Percentiles rank a stretch among this genome's conserved stretches.
Conservation (phyloP, 1,140 invertebrate species). For the Pseudomyrmex gracilis region DNA sequence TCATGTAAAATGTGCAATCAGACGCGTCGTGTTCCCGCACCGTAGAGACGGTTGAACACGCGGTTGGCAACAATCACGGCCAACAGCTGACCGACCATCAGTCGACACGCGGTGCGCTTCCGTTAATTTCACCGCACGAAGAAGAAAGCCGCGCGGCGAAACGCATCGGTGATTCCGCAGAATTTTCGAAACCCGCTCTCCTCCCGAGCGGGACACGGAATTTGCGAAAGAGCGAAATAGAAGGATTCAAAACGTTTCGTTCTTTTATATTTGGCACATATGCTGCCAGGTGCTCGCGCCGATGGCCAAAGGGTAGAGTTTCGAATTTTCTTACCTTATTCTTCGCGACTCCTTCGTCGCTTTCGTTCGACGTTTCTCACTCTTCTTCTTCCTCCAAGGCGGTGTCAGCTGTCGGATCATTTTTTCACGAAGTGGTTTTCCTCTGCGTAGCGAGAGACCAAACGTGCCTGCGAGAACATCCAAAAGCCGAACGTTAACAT, state of each 20-base stretch:
- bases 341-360: constrained; percentile 46
- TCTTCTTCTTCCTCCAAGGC: neutral
- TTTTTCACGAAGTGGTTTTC: constrained; percentile 26
- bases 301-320: constrained; percentile 70
- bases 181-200: neutral
- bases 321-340: constrained; percentile 69
- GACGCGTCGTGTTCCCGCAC: no score
- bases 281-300: constrained; percentile 73
- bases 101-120: constrained; percentile 32
- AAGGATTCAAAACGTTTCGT: neutral
- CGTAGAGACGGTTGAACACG: neutral
- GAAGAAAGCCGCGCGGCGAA: constrained; percentile 35
- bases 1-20: no score
- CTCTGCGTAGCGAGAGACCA: neutral
- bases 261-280: constrained; percentile 63
- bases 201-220: constrained; percentile 1
- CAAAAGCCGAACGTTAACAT: neutral
- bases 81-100: constrained; percentile 42
- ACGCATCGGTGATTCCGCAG: constrained; percentile 41
- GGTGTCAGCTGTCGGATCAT: constrained; percentile 66
- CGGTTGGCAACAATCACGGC: constrained; percentile 40
- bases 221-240: constrained; percentile 29
- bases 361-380: constrained; percentile 14
- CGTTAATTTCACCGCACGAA: constrained; percentile 41
- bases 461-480: neutral